Evolutionary conservation across 2,888 invertebrate species (phyloP).

Genomic region (Danaus chrysippus): DNA sequence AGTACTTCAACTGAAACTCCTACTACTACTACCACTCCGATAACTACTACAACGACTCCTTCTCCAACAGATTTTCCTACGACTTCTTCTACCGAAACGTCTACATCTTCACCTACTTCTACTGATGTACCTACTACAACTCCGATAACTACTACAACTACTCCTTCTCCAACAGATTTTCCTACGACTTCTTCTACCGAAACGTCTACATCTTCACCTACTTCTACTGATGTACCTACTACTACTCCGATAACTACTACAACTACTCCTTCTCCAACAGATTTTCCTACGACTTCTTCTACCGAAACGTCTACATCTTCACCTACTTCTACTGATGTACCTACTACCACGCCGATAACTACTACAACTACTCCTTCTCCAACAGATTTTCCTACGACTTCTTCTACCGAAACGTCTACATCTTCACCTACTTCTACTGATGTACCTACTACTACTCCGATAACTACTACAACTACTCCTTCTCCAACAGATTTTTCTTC

Average conservation of each 20-base stretch:
- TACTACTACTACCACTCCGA: neutral
- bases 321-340: neutral
- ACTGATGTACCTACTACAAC: neutral
- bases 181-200: constrained; percentile 10
- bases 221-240: constrained; percentile 6
- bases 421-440: constrained; percentile 12
- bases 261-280: constrained; percentile 15
- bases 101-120: constrained; percentile 17
- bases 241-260: constrained; percentile 12
- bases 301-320: neutral
- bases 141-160: neutral
- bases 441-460: constrained; percentile 8
- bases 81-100: constrained; percentile 13
- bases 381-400: constrained; percentile 16
- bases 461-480: constrained; percentile 2
- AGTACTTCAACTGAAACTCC: constrained; percentile 5
- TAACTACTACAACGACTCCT: constrained; percentile 5
- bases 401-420: constrained; percentile 2
- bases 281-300: neutral
- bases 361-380: constrained; percentile 15
- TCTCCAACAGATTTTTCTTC: constrained; percentile 8
- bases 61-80: constrained; percentile 11
- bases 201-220: neutral
- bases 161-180: constrained; percentile 10
- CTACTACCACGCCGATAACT: constrained; percentile 1